Conservation (phyloP, 2,888 invertebrate genomes). For the Ornithoptera priamus region DNA sequence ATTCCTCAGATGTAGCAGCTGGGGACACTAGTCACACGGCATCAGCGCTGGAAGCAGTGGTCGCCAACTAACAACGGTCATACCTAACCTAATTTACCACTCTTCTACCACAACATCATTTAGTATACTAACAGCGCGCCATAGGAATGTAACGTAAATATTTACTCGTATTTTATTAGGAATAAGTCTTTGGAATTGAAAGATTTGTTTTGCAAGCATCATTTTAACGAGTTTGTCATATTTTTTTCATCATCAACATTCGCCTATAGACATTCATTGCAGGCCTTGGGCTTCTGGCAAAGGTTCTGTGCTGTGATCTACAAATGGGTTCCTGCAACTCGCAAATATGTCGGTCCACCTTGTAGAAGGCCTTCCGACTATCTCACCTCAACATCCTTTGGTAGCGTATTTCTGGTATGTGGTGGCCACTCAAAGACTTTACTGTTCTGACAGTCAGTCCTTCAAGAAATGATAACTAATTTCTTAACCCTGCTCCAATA, state of each 20-base stretch:
- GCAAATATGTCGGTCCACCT: too few relatives aligned
- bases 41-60: slow-evolving; percentile 47
- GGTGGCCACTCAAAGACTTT: too few relatives aligned
- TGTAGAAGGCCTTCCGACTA: too few relatives aligned
- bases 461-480: neutral
- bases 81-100: slow-evolving; percentile 45
- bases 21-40: slow-evolving; percentile 58
- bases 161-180: slow-evolving; percentile 73
- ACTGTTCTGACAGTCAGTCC: too few relatives aligned
- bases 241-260: slow-evolving; percentile 24
- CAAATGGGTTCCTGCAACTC: too few relatives aligned
- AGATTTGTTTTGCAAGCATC: slow-evolving; percentile 65
- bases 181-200: slow-evolving; percentile 75
- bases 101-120: slow-evolving; percentile 61
- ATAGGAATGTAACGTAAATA: slow-evolving; percentile 67
- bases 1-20: slow-evolving; percentile 48
- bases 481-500: slow-evolving; percentile 37
- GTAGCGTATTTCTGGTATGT: too few relatives aligned
- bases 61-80: slow-evolving; percentile 54
- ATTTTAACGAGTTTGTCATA: slow-evolving; percentile 62
- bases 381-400: too few relatives aligned
- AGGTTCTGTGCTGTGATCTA: too few relatives aligned
- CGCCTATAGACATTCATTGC: too few relatives aligned
- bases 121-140: slow-evolving; percentile 63
- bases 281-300: too few relatives aligned